A percentile compares a stretch with the other conserved stretches of the same genome.
phyloP scores from a whole-genome alignment of 2,113 vertebrate genomes.

The Sceloporus tristichus region DNA sequence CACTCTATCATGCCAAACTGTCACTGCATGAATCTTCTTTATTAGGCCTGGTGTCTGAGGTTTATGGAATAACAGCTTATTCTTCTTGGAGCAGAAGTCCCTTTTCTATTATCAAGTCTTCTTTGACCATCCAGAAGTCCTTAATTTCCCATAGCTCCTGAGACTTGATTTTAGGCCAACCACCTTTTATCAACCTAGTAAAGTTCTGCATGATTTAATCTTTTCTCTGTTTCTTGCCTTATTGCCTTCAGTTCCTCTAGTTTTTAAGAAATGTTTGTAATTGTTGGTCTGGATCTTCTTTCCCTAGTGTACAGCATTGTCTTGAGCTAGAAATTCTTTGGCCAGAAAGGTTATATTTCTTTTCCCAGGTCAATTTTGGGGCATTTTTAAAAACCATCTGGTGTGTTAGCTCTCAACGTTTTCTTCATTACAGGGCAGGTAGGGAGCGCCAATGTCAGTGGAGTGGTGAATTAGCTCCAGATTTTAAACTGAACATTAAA shows the following conservation, averaged over 20 bases:
- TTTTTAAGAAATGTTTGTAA: not conserved
- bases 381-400: not conserved
- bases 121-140: slow-evolving; percentile 13
- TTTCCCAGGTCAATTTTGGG: not conserved
- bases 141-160: slow-evolving; percentile 3
- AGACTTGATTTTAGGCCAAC: not conserved
- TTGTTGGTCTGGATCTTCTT: not conserved
- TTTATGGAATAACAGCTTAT: not conserved
- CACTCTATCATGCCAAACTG: not conserved
- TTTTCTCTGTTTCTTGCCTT: not conserved
- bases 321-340: not conserved
- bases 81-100: not conserved
- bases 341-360: not conserved
- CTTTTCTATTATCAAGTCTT: not conserved
- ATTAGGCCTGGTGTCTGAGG: not conserved
- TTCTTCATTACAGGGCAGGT: too few relatives aligned
- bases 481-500: too few relatives aligned
- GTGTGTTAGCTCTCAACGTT: not conserved
- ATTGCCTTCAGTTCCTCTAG: not conserved
- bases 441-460: too few relatives aligned
- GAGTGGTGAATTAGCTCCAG: too few relatives aligned
- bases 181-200: not conserved
- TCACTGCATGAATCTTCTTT: not conserved
- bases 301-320: not conserved
- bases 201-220: not conserved